These are phyloP conservation scores for Branchinecta lindahli DNA, from an alignment of 1,140 invertebrate species.

Conservation along the genomic window DNA sequence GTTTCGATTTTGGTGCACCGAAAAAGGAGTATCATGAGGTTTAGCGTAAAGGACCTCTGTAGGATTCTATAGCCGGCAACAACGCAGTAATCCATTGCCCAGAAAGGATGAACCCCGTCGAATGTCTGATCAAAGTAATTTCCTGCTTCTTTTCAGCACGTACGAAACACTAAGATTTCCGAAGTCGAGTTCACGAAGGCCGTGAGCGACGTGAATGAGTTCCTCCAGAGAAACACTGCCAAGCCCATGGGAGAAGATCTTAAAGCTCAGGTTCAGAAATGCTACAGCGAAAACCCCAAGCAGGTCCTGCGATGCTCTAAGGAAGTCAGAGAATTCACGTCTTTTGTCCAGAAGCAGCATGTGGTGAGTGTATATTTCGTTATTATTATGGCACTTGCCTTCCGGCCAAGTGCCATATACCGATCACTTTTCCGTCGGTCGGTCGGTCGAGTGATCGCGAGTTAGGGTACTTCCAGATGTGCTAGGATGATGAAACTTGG, in stretches of 20 bases:
- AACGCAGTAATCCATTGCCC: too few relatives aligned
- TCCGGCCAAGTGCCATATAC: too few relatives aligned
- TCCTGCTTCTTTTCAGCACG: constrained; percentile 9
- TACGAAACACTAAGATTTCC: neutral
- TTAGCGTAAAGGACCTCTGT: too few relatives aligned
- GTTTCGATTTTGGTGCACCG: too few relatives aligned
- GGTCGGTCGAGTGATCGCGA: too few relatives aligned
- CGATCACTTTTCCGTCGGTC: too few relatives aligned
- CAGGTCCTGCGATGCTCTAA: constrained; percentile 15
- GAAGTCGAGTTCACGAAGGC: constrained; percentile 17
- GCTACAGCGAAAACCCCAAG: constrained; percentile 16
- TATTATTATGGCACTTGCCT: too few relatives aligned
- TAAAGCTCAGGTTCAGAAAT: constrained; percentile 13
- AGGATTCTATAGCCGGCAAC: too few relatives aligned
- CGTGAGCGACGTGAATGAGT: constrained; percentile 13
- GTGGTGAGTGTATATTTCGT: constrained; percentile 10
- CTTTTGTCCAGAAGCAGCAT: constrained; percentile 16
- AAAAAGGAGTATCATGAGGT: too few relatives aligned
- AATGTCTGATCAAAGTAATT: neutral
- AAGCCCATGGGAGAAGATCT: constrained; percentile 14
- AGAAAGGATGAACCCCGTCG: too few relatives aligned
- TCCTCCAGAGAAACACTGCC: constrained; percentile 12
- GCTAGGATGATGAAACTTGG: too few relatives aligned
- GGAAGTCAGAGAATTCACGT: constrained; percentile 17
- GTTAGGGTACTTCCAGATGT: too few relatives aligned